A percentile compares a stretch with the other conserved stretches of the same genome.
Conservation (phyloP, 2,113 vertebrate species). For the Catharus fuscescens region DNA sequence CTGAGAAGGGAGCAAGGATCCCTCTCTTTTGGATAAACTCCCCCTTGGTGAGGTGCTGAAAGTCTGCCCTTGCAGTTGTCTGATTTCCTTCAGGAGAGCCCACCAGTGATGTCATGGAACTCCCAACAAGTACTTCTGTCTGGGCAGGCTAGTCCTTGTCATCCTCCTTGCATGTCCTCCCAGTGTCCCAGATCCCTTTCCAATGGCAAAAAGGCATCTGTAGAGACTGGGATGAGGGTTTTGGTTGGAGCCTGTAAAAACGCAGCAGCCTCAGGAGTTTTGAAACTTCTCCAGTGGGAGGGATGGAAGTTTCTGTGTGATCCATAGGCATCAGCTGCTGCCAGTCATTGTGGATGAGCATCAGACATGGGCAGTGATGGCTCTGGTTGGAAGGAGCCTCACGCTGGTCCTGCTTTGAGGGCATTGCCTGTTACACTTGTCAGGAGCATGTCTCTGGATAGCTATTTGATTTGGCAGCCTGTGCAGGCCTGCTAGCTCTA, state of each 20-base stretch:
- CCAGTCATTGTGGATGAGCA: neutral
- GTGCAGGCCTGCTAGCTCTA: neutral
- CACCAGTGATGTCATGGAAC: accelerated
- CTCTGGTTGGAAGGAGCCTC: neutral
- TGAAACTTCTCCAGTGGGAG: neutral
- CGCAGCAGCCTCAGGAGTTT: neutral
- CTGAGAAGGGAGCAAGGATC: neutral
- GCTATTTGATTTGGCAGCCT: constrained; percentile 48
- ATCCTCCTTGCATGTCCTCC: accelerated
- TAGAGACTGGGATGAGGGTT: neutral
- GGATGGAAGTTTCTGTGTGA: neutral
- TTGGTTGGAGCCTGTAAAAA: neutral
- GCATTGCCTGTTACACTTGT: neutral
- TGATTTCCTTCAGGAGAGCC: neutral
- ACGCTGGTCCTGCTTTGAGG: neutral
- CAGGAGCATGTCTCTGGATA: neutral
- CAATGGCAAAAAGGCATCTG: neutral
- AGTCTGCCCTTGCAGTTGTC: neutral
- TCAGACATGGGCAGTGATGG: neutral
- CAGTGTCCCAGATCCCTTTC: neutral
- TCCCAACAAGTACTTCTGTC: neutral
- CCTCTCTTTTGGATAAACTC: neutral
- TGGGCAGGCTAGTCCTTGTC: neutral
- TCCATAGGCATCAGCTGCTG: constrained; percentile 47
- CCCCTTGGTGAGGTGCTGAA: neutral